Evolutionary conservation across 2,113 vertebrate genomes (phyloP).

Genomic region (Lota lota): DNA sequence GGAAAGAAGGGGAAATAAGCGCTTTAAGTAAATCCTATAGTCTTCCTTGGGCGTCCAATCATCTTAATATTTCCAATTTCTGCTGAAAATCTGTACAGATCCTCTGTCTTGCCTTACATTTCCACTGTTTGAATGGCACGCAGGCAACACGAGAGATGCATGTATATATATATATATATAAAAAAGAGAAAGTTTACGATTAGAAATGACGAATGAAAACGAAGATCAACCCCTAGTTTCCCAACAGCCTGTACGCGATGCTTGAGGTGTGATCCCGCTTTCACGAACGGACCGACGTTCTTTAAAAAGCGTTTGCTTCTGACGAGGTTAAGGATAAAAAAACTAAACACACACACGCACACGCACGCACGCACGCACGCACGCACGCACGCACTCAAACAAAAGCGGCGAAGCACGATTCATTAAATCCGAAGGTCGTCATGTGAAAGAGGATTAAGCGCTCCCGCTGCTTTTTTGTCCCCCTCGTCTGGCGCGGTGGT

Average conservation of each 20-base stretch:
- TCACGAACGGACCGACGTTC: too few relatives aligned
- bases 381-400: too few relatives aligned
- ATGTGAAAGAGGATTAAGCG: constrained; percentile 23
- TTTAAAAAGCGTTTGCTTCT: too few relatives aligned
- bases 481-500: constrained; percentile 22
- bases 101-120: background rate
- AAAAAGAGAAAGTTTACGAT: constrained; percentile 8
- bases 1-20: constrained; percentile 13
- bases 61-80: constrained; percentile 65
- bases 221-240: too few relatives aligned
- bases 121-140: too few relatives aligned
- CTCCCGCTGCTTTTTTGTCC: constrained; percentile 17
- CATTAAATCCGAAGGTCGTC: constrained; percentile 8
- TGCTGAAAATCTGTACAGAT: constrained; percentile 38
- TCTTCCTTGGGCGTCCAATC: constrained; percentile 57
- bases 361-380: too few relatives aligned
- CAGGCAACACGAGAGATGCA: too few relatives aligned
- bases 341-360: too few relatives aligned
- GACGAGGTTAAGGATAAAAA: too few relatives aligned
- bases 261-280: too few relatives aligned
- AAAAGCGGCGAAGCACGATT: constrained; percentile 31
- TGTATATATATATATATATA: background rate
- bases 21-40: constrained; percentile 39
- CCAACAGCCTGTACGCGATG: too few relatives aligned
- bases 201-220: constrained; percentile 11